phyloP scores from a whole-genome alignment of 2,888 invertebrate genomes.

The Bugulina stolonifera region DNA sequence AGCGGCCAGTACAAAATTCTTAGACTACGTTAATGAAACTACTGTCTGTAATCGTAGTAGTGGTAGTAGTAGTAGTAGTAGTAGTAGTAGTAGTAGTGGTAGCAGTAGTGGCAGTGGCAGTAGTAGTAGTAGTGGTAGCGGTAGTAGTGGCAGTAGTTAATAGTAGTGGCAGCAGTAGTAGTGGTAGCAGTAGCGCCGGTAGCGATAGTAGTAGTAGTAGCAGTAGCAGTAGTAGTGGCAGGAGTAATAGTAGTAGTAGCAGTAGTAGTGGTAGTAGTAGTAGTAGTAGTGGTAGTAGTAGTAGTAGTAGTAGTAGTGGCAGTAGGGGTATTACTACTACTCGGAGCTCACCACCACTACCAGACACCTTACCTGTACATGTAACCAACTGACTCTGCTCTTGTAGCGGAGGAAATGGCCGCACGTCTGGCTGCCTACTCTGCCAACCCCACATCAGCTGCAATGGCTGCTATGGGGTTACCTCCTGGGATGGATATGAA shows the following conservation, averaged over 20 bases:
- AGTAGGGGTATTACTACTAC: too few species aligned
- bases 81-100: not conserved
- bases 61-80: too few species aligned
- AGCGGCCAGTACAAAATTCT: too few species aligned
- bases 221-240: not conserved
- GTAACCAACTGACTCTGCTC: too few species aligned
- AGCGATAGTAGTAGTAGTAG: not conserved
- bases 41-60: too few species aligned
- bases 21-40: too few species aligned
- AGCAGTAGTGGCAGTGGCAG: not conserved
- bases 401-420: conserved; percentile 4
- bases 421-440: not conserved
- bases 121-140: not conserved
- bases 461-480: not conserved
- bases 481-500: not conserved
- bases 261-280: not conserved
- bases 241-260: not conserved
- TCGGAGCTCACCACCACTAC: too few species aligned
- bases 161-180: not conserved
- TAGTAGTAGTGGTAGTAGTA: not conserved
- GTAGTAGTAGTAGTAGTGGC: not conserved
- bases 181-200: not conserved
- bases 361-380: too few species aligned
- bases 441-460: not conserved
- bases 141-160: not conserved